phyloP scores from a whole-genome alignment of 2,888 invertebrate species.

The Augochlorella aurata region DNA sequence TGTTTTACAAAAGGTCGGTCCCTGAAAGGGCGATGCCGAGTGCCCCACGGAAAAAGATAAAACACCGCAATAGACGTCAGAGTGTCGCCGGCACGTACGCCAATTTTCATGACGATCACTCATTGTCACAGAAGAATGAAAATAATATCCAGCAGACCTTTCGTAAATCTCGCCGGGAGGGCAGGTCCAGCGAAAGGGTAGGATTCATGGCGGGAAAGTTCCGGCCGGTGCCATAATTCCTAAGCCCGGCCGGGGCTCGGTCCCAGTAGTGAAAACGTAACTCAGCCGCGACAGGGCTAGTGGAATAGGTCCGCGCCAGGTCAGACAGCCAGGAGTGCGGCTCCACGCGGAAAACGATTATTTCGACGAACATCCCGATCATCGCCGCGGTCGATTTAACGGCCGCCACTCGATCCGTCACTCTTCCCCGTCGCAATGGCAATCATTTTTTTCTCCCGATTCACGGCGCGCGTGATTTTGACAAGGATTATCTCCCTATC shows the following conservation, averaged over 20 bases:
- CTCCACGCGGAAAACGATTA: slow-evolving; percentile 6
- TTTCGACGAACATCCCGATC: slow-evolving; percentile 9
- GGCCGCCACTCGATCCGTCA: slow-evolving; percentile 35
- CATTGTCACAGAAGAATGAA: slow-evolving; percentile 5
- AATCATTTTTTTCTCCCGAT: slow-evolving; percentile 7
- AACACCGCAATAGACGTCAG: not conserved
- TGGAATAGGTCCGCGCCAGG: slow-evolving; percentile 23
- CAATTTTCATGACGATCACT: slow-evolving; percentile 8
- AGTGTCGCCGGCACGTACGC: not conserved
- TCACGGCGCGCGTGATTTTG: slow-evolving; percentile 34
- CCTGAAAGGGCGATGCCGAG: not conserved
- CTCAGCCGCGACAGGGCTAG: slow-evolving; percentile 32
- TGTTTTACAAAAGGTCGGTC: not conserved
- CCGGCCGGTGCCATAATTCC: slow-evolving; percentile 31
- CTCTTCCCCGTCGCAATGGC: slow-evolving; percentile 7
- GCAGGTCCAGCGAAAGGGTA: not conserved
- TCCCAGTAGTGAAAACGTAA: slow-evolving; percentile 41
- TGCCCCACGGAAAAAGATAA: not conserved
- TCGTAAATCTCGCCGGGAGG: slow-evolving; percentile 34
- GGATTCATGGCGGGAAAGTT: slow-evolving; percentile 43
- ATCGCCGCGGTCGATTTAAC: slow-evolving; percentile 25
- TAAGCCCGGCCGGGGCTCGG: slow-evolving; percentile 6
- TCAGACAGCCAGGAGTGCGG: not conserved
- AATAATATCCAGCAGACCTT: slow-evolving; percentile 24
- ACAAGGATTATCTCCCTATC: slow-evolving; percentile 36